Base-by-base conservation (phyloP, 2,888 invertebrate genomes). In the Drosophila parthenogenetica region DNA sequence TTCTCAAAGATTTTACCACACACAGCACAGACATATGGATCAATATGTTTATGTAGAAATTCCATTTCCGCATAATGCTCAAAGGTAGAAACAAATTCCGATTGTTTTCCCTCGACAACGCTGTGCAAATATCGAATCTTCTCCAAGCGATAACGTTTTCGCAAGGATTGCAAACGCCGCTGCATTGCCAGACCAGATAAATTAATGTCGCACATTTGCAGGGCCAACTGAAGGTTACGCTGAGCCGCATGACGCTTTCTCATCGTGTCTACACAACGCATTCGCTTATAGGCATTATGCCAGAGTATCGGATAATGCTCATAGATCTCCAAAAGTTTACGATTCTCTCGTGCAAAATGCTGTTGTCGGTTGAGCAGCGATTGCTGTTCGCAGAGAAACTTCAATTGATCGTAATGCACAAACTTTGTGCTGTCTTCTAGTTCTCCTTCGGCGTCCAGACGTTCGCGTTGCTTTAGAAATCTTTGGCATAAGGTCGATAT, bases 1-100 rank as follows among this genome's bases (percentile, higher is more conserved):
- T 83, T 83, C 67, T 89, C 90, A 51, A 89, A 90, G 59, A 91
- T 90, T 58, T 84, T 85, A 13, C 84, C 83, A 42, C 91, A 91
- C 10, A 71, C 74, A 0, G 79, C 78, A 29, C 90, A 90, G 7
- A 87, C 88, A 69, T 85, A 90, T 0, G 90, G 90, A 69, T 90
- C 89, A 10, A 91, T 90, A 32, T 91, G 91, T 35, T 89, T 87
- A 39, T 90, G 78, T 4, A 90, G 68, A 11, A 90, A 90, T 42
- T 88, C 75, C 89, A 90, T 89, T 42, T 81, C 86, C 8, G 67
- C 69, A 57, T 87, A 91, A 53, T 88, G 90, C 55, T 83, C 82
- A 17, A 91, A 90, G 1, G 42, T 59, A 2, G 83, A 59, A 0
- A 81, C 77, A 45, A 89, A 90, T 5, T 81, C 81, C 11, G 70